Conservation (phyloP, 2,113 vertebrate species). For the Ondatra zibethicus region DNA sequence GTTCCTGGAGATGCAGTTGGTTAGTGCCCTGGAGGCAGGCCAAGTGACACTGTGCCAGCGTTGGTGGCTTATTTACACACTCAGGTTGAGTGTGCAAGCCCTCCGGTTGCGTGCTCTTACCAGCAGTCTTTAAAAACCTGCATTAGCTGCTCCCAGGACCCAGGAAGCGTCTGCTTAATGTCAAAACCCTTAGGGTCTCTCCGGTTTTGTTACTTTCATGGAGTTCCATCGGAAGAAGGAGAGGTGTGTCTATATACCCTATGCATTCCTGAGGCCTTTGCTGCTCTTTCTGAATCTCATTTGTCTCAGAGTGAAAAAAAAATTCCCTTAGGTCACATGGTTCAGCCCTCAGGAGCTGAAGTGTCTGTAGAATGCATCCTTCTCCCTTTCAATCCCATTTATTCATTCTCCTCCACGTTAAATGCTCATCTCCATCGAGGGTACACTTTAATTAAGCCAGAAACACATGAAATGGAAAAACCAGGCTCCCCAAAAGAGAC, state of each 20-base stretch:
- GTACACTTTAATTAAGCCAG: conserved; percentile 65
- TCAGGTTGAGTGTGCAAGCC: too few species aligned
- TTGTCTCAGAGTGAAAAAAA: conserved; percentile 14
- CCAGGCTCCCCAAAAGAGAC: not conserved
- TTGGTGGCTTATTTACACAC: not conserved
- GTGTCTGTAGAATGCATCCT: not conserved
- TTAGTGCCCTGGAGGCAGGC: not conserved
- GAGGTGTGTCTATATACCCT: not conserved
- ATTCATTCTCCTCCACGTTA: conserved; percentile 51
- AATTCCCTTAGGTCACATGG: conserved; percentile 16
- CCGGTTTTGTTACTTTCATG: not conserved
- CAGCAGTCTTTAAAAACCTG: not conserved
- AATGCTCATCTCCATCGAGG: conserved; percentile 55
- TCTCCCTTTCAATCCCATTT: conserved; percentile 59
- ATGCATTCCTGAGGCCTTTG: not conserved
- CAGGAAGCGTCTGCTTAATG: not conserved
- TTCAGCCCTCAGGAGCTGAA: conserved; percentile 40
- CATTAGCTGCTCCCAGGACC: not conserved
- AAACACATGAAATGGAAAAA: conserved; percentile 53
- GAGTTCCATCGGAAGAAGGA: not conserved
- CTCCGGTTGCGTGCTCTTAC: not conserved
- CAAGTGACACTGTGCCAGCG: not conserved
- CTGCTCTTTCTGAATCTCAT: conserved; percentile 17
- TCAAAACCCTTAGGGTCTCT: not conserved
- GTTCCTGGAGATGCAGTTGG: not conserved